Base-by-base conservation (phyloP, 2,888 invertebrate genomes). In the Pristionchus arcanus region DNA sequence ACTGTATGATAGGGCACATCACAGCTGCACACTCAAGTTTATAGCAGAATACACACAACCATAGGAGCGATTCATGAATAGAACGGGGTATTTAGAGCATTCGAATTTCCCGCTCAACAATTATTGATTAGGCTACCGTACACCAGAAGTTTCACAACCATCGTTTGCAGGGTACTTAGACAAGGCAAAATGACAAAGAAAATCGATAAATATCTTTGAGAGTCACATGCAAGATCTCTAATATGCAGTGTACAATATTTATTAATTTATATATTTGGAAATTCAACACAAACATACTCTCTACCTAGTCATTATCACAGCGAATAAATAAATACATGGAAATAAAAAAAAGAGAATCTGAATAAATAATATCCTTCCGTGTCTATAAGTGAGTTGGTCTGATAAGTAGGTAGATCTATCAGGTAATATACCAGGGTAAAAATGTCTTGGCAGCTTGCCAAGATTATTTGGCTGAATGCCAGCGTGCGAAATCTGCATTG, bases 401-500 rank as follows among this genome's bases (percentile, higher is more conserved):
- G 77, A 77, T 77, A 77, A 77, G 77, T 77, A n/a, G 49, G 77
- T 37, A 77, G 49, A 25, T 77, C 77, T 77, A 77, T 11, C 42
- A 25, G 77, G 42, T 31, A 71, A 71, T 19, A 34, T 71, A 31
- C 21, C 71, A 21, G 42, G 42, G 42, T 42, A 42, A 49, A 49
- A 77, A 55, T 0, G 34, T n/a, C 28, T 53, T 28, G 55, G 53
- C 55, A 3, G 13, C 19, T 7, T 21, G 28, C 21, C 31, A 28
- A 59, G 85, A 34, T 53, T 55, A 87, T 31, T 71, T 87, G 68
- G 71, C 49, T 5, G 87, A 96, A 92, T 96, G 96, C 96, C 96
- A 96, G 90, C 96, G 95, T 94, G 99, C 99, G 96, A 99, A 99
- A 96, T 99, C 99, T 96, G 99, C 98, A 96, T 99, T 98, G 96